Percentiles rank a stretch among this genome's conserved stretches.
Evolutionary conservation across 2,797 vertebrate species (phyloP).

Genomic region (Schizopygopsis pylzovi): DNA sequence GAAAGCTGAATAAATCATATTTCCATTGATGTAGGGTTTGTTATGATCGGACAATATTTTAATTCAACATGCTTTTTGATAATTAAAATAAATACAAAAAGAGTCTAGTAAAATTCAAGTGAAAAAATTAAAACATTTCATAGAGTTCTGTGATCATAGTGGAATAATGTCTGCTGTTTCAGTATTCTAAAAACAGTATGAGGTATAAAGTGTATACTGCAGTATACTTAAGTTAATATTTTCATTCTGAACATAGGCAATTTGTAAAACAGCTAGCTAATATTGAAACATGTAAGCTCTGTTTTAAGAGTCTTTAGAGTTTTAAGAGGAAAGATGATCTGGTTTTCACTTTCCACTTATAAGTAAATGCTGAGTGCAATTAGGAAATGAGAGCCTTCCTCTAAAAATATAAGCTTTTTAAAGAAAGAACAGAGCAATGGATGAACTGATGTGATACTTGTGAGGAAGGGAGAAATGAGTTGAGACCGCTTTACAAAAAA

Average conservation of each 20-base stretch:
- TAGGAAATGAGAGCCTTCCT: slow-evolving; percentile 16
- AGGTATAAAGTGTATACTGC: neutral
- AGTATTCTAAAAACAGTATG: neutral
- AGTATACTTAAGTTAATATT: neutral
- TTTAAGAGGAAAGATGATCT: neutral
- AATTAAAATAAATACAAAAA: no score
- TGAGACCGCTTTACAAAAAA: slow-evolving; percentile 56
- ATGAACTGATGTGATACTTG: slow-evolving; percentile 50
- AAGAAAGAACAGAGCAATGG: slow-evolving; percentile 5
- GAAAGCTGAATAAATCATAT: no score
- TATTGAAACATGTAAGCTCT: neutral
- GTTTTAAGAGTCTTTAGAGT: neutral
- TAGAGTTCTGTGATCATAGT: neutral
- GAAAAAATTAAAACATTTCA: no score
- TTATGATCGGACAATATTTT: no score
- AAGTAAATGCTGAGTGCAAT: neutral
- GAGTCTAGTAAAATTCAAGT: no score
- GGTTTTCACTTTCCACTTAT: neutral
- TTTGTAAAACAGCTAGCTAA: neutral
- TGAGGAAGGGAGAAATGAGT: slow-evolving; percentile 62
- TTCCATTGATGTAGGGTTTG: no score
- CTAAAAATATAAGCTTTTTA: neutral
- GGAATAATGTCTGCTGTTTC: neutral
- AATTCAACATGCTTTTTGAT: no score
- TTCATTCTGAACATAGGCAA: neutral